Evolutionary conservation across 2,888 invertebrate genomes (phyloP).

Genomic region (Melanophora roralis): DNA sequence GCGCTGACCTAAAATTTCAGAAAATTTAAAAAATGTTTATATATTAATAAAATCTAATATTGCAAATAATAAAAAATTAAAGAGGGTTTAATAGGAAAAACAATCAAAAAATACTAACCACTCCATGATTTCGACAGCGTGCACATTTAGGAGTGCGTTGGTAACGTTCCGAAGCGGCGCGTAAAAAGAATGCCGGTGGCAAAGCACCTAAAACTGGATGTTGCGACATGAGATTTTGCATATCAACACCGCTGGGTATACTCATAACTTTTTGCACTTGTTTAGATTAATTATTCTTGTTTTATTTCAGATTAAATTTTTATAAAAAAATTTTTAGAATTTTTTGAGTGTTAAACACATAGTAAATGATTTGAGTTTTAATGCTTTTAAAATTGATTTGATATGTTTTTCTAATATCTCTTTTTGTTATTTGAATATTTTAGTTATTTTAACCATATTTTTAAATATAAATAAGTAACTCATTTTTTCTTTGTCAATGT

Average conservation of each 20-base stretch:
- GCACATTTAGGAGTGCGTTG: constrained; percentile 98
- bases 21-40: constrained; percentile 5
- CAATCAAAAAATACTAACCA: constrained; percentile 84
- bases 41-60: background rate
- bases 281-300: constrained; percentile 8
- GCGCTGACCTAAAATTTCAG: constrained; percentile 75
- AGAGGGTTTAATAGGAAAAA: background rate
- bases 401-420: background rate
- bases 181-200: constrained; percentile 91
- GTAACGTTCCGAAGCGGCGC: constrained; percentile 93
- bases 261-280: constrained; percentile 80
- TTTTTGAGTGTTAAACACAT: background rate
- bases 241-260: constrained; percentile 90
- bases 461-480: background rate
- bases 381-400: background rate
- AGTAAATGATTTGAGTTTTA: background rate
- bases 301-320: background rate
- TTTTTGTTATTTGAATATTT: background rate
- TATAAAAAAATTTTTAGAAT: background rate
- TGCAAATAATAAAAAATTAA: background rate
- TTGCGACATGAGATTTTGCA: constrained; percentile 90
- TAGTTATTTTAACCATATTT: too few species aligned
- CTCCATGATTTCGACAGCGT: constrained; percentile 97
- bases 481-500: background rate
- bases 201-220: constrained; percentile 88